phyloP scores from a whole-genome alignment of 1,140 invertebrate genomes.

The Copidosoma floridanum region DNA sequence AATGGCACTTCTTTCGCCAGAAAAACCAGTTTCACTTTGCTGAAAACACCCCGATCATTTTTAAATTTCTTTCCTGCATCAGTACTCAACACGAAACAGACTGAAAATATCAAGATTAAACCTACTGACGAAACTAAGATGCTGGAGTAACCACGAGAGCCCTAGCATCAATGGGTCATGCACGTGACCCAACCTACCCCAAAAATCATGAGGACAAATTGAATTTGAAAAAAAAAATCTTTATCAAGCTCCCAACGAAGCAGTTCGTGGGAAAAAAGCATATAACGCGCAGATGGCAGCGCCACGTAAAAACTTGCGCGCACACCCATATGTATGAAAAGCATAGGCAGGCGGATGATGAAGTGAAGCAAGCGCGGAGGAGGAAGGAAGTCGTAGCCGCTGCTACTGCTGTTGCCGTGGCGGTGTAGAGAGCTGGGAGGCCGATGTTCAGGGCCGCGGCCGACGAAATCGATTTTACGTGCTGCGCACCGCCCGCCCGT shows the following conservation, averaged over 20 bases:
- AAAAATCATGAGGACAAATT: conserved; percentile 5
- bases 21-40: too few species aligned
- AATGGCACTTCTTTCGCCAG: too few species aligned
- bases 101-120: too few species aligned
- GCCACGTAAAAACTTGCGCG: too few species aligned
- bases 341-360: too few species aligned
- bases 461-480: conserved; percentile 19
- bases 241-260: neutral
- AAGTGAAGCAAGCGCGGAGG: neutral
- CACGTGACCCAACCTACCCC: conserved; percentile 3
- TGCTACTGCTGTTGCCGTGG: neutral
- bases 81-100: too few species aligned
- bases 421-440: neutral
- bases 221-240: neutral
- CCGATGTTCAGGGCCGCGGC: conserved; percentile 15
- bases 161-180: neutral
- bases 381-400: conserved; percentile 8
- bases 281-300: neutral
- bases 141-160: too few species aligned
- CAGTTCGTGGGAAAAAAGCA: neutral
- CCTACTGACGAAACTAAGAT: too few species aligned
- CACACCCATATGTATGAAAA: too few species aligned
- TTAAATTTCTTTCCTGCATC: too few species aligned
- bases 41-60: too few species aligned
- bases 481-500: neutral